Evolutionary conservation across 2,797 vertebrate species (phyloP).

Genomic region (Alfaro cultratus): DNA sequence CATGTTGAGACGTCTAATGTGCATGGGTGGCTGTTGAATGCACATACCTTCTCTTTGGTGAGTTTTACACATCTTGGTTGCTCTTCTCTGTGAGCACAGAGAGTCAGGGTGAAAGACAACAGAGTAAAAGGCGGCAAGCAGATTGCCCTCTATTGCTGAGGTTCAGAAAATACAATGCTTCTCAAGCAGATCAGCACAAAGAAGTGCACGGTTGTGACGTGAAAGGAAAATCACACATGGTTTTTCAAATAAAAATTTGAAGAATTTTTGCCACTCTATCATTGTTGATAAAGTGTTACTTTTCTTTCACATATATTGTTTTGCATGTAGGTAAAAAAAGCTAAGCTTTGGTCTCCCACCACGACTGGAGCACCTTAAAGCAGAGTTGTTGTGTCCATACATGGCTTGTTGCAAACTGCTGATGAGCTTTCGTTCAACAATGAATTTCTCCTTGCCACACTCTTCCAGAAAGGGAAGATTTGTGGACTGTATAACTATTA

Average conservation of each 20-base stretch:
- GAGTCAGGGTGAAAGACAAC: background rate
- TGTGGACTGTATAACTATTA: background rate
- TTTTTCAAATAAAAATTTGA: background rate
- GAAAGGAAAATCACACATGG: background rate
- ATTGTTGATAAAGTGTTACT: background rate
- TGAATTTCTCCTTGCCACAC: background rate
- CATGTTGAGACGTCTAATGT: conserved; percentile 70
- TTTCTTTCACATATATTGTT: background rate
- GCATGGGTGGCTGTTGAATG: conserved; percentile 66
- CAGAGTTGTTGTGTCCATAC: background rate
- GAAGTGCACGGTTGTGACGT: background rate
- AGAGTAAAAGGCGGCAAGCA: conserved; percentile 31
- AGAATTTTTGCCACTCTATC: background rate
- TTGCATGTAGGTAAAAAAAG: background rate
- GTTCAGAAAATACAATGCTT: conserved; percentile 6
- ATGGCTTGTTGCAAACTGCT: background rate
- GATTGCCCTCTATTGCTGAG: conserved; percentile 17
- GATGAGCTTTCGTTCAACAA: background rate
- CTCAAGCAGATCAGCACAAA: background rate
- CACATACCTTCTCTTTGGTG: conserved; percentile 65
- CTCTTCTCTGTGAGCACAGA: conserved; percentile 29
- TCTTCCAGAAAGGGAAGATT: background rate
- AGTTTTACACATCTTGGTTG: conserved; percentile 54
- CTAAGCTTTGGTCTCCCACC: background rate
- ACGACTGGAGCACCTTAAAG: background rate